Conservation (phyloP, 1,140 invertebrate genomes). For the Apocrypta bakeri region DNA sequence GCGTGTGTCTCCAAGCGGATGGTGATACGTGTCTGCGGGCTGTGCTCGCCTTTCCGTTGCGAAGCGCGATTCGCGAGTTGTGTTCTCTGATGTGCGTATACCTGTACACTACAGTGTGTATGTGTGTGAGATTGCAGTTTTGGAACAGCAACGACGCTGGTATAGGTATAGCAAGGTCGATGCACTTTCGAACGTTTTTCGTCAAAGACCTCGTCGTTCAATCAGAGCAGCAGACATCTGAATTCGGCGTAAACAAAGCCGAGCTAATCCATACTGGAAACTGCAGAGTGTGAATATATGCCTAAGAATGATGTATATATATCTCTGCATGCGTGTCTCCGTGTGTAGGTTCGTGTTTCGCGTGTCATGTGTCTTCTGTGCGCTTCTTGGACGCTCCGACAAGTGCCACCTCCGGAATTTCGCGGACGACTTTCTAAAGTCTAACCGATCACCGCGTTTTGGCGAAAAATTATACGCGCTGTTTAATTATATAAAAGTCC, state of each 20-base stretch:
- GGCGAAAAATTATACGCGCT: background rate
- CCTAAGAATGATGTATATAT: background rate
- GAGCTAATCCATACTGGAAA: background rate
- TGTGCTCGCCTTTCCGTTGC: background rate
- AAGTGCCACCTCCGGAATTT: constrained; percentile 13
- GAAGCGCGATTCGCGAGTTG: background rate
- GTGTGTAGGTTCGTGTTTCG: background rate
- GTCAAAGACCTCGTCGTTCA: background rate
- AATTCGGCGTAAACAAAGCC: background rate
- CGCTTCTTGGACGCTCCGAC: background rate
- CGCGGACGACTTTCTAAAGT: background rate
- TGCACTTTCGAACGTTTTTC: constrained; percentile 8
- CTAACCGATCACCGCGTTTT: background rate
- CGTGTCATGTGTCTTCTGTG: background rate
- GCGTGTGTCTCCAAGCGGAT: background rate
- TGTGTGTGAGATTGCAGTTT: background rate
- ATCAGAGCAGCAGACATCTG: background rate
- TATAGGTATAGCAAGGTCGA: constrained; percentile 30
- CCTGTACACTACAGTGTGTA: background rate
- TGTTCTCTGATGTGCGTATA: background rate
- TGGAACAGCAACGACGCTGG: background rate
- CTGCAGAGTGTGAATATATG: background rate
- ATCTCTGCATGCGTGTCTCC: background rate
- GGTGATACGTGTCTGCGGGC: background rate
- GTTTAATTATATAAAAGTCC: background rate